phyloP scores from a whole-genome alignment of 1,140 invertebrate species.

The Harlomillsia oculata region DNA sequence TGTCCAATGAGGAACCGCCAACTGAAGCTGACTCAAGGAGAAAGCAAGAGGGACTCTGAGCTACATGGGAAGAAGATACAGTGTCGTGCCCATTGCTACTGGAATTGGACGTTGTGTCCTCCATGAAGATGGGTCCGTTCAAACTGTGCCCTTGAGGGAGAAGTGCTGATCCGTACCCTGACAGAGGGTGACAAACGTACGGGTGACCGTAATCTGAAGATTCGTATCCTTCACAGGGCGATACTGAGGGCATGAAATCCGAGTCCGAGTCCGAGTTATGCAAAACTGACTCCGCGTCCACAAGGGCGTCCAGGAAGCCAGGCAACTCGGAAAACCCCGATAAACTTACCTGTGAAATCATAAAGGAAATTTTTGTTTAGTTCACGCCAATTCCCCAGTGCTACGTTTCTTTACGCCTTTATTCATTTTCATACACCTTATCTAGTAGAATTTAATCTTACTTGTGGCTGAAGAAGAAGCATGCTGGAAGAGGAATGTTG shows the following conservation, averaged over 20 bases:
- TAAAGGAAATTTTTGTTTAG: no score
- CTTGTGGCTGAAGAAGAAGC: constrained; percentile 36
- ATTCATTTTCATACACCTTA: neutral
- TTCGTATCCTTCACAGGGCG: constrained; percentile 17
- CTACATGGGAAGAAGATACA: constrained; percentile 17
- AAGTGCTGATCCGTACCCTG: neutral
- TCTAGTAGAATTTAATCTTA: constrained; percentile 8
- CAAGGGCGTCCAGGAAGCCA: constrained; percentile 34
- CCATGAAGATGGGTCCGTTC: constrained; percentile 26
- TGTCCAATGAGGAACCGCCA: constrained; percentile 30
- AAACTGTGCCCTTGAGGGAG: neutral
- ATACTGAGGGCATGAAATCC: constrained; percentile 24
- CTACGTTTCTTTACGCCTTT: neutral
- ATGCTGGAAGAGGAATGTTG: constrained; percentile 35
- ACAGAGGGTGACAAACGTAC: neutral
- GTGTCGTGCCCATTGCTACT: constrained; percentile 29
- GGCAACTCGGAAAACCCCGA: constrained; percentile 35
- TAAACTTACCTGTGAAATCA: constrained; percentile 30
- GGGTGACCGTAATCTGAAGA: constrained; percentile 8
- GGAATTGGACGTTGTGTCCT: constrained; percentile 31
- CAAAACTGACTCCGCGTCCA: constrained; percentile 33
- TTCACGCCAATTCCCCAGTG: no score
- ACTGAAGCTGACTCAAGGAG: constrained; percentile 31
- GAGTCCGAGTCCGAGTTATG: constrained; percentile 32
- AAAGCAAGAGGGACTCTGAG: constrained; percentile 21